phyloP scores from a whole-genome alignment of 2,888 invertebrate genomes.

The Pelosia muscerda region DNA sequence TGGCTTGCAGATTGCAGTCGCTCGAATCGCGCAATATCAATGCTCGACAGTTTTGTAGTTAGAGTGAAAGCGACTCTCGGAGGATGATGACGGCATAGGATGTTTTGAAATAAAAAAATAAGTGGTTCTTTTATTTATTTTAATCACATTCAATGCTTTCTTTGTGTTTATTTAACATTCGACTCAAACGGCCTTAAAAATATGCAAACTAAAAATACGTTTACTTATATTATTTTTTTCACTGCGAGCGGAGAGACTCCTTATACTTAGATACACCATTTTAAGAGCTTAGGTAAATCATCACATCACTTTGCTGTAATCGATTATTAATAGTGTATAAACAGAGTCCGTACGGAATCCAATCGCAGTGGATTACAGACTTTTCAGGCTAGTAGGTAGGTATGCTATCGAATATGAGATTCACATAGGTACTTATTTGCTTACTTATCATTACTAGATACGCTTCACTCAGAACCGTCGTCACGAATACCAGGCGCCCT shows the following conservation, averaged over 20 bases:
- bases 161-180: slow-evolving; percentile 36
- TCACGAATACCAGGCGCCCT: too few species aligned
- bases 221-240: neutral
- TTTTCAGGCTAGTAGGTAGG: neutral
- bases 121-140: slow-evolving; percentile 33
- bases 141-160: slow-evolving; percentile 53
- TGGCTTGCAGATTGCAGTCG: neutral
- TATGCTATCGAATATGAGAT: neutral
- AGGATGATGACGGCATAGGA: slow-evolving; percentile 28
- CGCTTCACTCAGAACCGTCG: too few species aligned
- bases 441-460: slow-evolving; percentile 21
- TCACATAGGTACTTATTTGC: neutral
- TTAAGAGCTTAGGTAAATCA: too few species aligned
- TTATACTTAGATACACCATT: too few species aligned
- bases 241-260: too few species aligned
- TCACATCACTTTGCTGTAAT: too few species aligned
- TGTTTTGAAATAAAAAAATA: slow-evolving; percentile 63
- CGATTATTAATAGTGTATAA: too few species aligned
- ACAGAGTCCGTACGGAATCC: too few species aligned
- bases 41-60: neutral
- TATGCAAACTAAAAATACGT: slow-evolving; percentile 1
- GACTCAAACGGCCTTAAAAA: slow-evolving; percentile 23
- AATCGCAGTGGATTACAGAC: too few species aligned
- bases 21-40: slow-evolving; percentile 10
- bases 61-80: neutral